Conservation (phyloP, 1,140 invertebrate species). For the Leptonema lineaticorne region DNA sequence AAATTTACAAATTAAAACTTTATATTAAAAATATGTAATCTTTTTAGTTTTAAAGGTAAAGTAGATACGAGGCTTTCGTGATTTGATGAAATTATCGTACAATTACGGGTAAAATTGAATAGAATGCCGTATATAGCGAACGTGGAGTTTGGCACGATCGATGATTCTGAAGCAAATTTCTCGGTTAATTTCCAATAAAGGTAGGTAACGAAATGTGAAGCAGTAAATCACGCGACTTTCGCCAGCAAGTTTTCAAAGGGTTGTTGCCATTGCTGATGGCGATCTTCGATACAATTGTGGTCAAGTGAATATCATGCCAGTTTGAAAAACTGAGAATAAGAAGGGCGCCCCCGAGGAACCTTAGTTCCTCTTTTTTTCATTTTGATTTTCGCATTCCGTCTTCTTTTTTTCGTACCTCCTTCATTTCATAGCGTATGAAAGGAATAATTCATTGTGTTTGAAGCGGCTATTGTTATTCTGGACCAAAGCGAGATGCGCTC, state of each 20-base stretch:
- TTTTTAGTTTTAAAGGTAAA: no score
- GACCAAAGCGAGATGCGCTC: slow-evolving; percentile 10
- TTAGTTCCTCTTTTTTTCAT: neutral
- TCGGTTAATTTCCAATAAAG: neutral
- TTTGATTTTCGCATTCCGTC: no score
- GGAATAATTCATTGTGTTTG: slow-evolving; percentile 37
- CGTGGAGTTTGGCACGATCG: no score
- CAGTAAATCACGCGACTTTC: slow-evolving; percentile 11
- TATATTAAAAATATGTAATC: no score
- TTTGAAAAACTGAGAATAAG: slow-evolving; percentile 16
- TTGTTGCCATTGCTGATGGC: slow-evolving; percentile 34
- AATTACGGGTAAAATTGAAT: no score
- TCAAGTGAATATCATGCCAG: slow-evolving; percentile 36
- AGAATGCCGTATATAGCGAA: no score
- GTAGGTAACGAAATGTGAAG: neutral
- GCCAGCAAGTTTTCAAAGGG: neutral
- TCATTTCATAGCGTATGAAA: slow-evolving; percentile 11
- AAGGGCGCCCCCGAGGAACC: slow-evolving; percentile 12
- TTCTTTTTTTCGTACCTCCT: slow-evolving; percentile 18
- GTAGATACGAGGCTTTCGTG: no score
- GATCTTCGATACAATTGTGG: slow-evolving; percentile 37
- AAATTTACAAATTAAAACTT: no score
- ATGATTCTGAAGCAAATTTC: neutral
- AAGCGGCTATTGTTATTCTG: slow-evolving; percentile 29
- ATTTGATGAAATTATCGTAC: no score